Conservation (phyloP, 2,888 invertebrate genomes). For the Dione vanillae region DNA sequence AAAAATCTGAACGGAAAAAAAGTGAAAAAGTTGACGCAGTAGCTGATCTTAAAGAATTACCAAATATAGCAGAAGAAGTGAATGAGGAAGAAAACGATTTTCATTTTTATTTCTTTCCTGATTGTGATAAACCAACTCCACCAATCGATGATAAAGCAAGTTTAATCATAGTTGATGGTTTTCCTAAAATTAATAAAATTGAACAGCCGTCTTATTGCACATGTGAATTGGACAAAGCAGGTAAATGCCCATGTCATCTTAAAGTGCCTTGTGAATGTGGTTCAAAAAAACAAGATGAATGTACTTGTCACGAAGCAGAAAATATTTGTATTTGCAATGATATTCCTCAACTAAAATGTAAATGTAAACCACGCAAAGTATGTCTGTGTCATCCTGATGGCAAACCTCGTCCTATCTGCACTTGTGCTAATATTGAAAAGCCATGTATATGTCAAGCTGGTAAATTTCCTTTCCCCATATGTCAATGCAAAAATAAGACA, state of each 20-base stretch:
- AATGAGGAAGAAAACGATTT: conserved; percentile 69
- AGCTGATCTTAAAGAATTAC: conserved; percentile 55
- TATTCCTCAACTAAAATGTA: conserved; percentile 59
- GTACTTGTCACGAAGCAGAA: conserved; percentile 61
- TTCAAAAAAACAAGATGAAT: conserved; percentile 60
- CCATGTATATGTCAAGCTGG: conserved; percentile 68
- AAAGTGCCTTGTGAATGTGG: conserved; percentile 72
- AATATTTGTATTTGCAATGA: conserved; percentile 69
- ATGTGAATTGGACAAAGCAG: conserved; percentile 60
- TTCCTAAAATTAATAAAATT: conserved; percentile 67
- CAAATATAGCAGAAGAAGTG: conserved; percentile 48
- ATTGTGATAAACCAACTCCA: conserved; percentile 62
- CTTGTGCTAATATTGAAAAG: conserved; percentile 64
- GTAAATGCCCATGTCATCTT: conserved; percentile 63
- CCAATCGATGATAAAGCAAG: conserved; percentile 63
- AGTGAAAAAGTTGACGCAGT: conserved; percentile 51
- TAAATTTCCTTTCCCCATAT: conserved; percentile 65
- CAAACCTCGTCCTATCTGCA: conserved; percentile 60
- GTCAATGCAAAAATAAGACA: conserved; percentile 50
- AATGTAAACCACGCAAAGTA: conserved; percentile 60
- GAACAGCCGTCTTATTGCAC: conserved; percentile 56
- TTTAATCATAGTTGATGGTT: conserved; percentile 65
- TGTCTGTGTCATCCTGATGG: conserved; percentile 67
- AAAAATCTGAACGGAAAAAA: conserved; percentile 56
- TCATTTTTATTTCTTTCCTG: conserved; percentile 77